Evolutionary conservation across 2,888 invertebrate genomes (phyloP), one percentile per base, ranked within the genome.

Genomic region (Acleris laterana): DNA sequence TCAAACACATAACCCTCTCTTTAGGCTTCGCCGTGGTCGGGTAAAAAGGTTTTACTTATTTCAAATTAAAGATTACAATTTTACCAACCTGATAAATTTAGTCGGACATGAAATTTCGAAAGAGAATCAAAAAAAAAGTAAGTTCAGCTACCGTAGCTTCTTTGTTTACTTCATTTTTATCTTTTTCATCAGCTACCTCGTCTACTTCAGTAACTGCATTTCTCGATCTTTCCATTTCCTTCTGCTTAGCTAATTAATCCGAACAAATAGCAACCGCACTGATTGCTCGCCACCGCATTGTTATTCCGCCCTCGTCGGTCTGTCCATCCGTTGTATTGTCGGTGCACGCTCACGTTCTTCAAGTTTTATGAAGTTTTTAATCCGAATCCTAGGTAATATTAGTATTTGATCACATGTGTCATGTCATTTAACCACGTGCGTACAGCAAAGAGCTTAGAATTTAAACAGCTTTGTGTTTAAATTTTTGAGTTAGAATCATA

Each of bases 211-310:
- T 83, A 86, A 87, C 53, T 20, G 22, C 38, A 55, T 28, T 49
- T 58, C 20, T 42, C 60, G 50, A 44, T 44, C 22, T 42, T 50
- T 60, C 44, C 46, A 22, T 62, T 51, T 57, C 19, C 51, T 62
- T 20, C 19, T 22, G 61, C 49, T 53, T 58, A 63, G 58, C 52
- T 66, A 66, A 62, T 66, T 66, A 66, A 61, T 65, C 65, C 60
- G 25, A 19, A 48, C 38, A 50, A 46, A 17, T 17, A 46, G 50
- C 77, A 74, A 83, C 85, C 87, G 75, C 83, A 79, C 79, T 84
- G 88, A 88, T 89, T 87, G 82, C 84, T 71, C 79, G 72, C 70
- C 77, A 80, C 83, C 85, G 77, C 82, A 83, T 89, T 88, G 80
- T 82, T 87, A 89, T 89, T 88, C 89, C 77, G 74, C 13, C n/a